phyloP scores from a whole-genome alignment of 2,113 vertebrate genomes.

The Centrocercus urophasianus region DNA sequence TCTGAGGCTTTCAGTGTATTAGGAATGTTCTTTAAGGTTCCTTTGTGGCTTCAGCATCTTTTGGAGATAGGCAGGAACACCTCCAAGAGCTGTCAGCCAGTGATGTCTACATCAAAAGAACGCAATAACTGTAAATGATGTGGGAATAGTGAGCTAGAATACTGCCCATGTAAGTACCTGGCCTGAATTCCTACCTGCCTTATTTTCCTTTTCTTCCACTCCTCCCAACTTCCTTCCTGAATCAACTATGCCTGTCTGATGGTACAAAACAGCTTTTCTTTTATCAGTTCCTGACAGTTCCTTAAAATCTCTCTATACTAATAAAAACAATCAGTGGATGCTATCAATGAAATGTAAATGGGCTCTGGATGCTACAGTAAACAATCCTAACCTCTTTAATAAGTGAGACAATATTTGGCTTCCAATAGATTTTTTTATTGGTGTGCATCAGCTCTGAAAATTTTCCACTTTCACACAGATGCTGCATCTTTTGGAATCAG shows the following conservation, averaged over 20 bases:
- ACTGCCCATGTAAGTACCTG: not conserved
- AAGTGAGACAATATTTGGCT: not conserved
- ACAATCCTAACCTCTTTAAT: not conserved
- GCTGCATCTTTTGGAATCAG: constrained; percentile 34
- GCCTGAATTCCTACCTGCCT: not conserved
- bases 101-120: not conserved
- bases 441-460: not conserved
- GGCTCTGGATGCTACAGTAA: not conserved
- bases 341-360: not conserved
- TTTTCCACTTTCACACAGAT: not conserved
- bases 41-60: not conserved
- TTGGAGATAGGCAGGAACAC: not conserved
- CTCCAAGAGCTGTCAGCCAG: not conserved
- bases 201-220: not conserved
- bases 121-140: not conserved
- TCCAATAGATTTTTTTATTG: not conserved
- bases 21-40: not conserved
- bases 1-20: not conserved
- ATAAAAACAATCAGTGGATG: not conserved
- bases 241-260: not conserved
- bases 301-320: not conserved
- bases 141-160: not conserved
- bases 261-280: not conserved
- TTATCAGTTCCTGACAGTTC: not conserved
- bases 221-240: not conserved